Conservation (phyloP, 2,797 vertebrate genomes). For the Micrastur ruficollis region DNA sequence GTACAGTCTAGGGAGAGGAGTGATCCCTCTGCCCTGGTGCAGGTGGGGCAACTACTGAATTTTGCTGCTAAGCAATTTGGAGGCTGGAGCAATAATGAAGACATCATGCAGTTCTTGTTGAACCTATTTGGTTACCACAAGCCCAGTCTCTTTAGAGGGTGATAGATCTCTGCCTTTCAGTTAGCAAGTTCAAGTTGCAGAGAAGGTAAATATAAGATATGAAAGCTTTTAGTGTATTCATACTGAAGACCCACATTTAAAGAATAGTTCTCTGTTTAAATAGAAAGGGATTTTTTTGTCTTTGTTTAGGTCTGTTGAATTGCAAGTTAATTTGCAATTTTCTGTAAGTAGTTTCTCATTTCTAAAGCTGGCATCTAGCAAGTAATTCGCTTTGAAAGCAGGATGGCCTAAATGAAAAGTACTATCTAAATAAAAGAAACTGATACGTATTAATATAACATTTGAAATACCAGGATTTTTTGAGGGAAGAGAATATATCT, state of each 20-base stretch:
- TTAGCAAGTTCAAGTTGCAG: not conserved
- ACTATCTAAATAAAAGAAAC: not conserved
- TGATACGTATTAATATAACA: not conserved
- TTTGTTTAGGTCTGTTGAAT: not conserved
- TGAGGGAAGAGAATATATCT: not conserved
- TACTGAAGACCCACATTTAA: not conserved
- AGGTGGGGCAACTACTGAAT: not conserved
- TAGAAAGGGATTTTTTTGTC: rapidly evolving
- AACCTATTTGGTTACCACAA: not conserved
- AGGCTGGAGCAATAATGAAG: not conserved
- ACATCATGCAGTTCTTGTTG: not conserved
- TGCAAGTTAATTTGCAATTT: not conserved
- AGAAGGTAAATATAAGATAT: not conserved
- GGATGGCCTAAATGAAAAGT: not conserved
- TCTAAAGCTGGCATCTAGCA: not conserved
- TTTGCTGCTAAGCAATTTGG: not conserved
- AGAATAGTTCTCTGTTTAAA: not conserved
- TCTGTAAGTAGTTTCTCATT: not conserved
- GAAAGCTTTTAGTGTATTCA: not conserved
- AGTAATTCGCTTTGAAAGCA: not conserved
- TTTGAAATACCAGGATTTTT: not conserved
- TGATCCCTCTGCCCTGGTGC: too few relatives aligned
- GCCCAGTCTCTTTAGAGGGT: not conserved
- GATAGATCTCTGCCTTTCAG: not conserved
- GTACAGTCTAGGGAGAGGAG: not conserved